These are phyloP conservation scores for Periparus ater DNA, from an alignment of 2,797 vertebrate species.

Conservation along the genomic window DNA sequence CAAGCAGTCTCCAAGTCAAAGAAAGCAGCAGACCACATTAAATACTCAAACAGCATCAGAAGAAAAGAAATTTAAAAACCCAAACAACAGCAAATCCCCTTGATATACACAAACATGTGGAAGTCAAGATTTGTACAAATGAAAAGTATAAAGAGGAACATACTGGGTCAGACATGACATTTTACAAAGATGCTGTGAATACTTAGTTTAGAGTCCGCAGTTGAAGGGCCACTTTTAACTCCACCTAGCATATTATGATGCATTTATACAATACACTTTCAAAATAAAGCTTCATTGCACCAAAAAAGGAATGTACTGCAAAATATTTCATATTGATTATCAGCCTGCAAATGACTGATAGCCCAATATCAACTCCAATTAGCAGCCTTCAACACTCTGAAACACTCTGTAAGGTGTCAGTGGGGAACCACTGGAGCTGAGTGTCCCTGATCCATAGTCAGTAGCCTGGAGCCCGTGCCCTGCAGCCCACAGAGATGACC, in stretches of 20 bases:
- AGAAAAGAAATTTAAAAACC: neutral
- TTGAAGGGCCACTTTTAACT: neutral
- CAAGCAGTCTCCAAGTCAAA: neutral
- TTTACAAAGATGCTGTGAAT: neutral
- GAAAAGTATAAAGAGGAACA: neutral
- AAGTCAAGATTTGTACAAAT: neutral
- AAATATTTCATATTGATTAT: neutral
- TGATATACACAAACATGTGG: accelerated
- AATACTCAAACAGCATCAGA: neutral
- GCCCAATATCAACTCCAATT: neutral
- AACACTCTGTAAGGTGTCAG: neutral
- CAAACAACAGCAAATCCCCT: neutral
- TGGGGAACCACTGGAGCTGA: accelerated
- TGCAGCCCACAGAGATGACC: neutral
- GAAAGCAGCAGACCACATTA: neutral
- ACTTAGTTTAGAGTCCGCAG: neutral
- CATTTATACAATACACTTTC: neutral
- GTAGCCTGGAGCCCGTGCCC: neutral
- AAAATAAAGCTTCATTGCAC: neutral
- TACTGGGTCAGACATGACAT: accelerated
- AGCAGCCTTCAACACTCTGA: neutral
- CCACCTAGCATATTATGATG: neutral
- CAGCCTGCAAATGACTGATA: neutral
- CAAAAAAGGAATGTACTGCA: neutral
- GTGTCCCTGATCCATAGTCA: neutral